Evolutionary conservation across 2,113 vertebrate genomes (phyloP).

Genomic region (Budorcas taxicolor): DNA sequence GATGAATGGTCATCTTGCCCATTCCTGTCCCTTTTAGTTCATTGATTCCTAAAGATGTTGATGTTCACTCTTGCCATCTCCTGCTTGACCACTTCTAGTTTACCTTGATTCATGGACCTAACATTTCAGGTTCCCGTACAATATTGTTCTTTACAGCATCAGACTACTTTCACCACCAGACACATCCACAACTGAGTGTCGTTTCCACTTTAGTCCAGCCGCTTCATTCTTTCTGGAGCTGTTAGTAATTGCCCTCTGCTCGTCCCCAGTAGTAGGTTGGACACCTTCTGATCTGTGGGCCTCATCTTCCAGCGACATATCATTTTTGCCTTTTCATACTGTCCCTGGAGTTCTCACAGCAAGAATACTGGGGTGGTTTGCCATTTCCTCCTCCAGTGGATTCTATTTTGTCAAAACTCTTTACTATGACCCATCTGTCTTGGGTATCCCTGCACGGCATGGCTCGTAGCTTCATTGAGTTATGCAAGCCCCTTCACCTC

Average conservation of each 20-base stretch:
- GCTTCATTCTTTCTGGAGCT: neutral
- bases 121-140: neutral
- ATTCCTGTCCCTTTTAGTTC: neutral
- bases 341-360: neutral
- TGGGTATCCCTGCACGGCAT: neutral
- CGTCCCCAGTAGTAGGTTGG: neutral
- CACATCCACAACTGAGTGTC: neutral
- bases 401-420: neutral
- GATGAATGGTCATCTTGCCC: neutral
- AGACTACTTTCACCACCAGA: neutral
- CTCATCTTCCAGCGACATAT: neutral
- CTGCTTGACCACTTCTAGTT: neutral
- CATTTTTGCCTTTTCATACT: neutral
- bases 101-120: neutral
- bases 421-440: neutral
- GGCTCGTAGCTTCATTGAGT: neutral
- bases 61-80: neutral
- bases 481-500: neutral
- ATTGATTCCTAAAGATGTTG: neutral
- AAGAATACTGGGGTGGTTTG: neutral
- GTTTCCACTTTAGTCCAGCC: fast-evolving
- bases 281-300: neutral
- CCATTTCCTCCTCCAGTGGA: neutral
- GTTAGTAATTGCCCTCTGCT: neutral
- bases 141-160: neutral